These are phyloP conservation scores for Nesidiocoris tenuis DNA, from an alignment of 2,888 invertebrate genomes.

Conservation along the genomic window DNA sequence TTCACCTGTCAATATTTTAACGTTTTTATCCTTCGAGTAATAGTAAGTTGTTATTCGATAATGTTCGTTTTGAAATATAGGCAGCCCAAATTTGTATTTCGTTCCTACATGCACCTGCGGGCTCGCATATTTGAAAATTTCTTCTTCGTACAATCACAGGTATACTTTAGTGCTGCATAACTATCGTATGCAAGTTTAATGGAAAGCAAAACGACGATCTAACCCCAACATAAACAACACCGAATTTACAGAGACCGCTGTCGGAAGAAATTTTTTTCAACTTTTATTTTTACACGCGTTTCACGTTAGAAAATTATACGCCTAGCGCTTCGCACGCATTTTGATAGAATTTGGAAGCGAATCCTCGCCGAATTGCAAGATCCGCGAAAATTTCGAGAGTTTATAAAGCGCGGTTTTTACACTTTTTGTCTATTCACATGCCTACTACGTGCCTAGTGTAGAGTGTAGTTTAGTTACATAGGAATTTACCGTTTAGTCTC, in stretches of 20 bases:
- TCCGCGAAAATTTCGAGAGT: too few species aligned
- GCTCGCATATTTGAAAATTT: constrained; percentile 22
- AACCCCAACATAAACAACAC: constrained; percentile 23
- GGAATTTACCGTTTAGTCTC: constrained; percentile 20
- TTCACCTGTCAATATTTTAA: constrained; percentile 1
- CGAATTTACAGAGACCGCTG: neutral
- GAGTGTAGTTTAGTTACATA: constrained; percentile 22
- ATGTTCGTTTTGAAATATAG: constrained; percentile 20
- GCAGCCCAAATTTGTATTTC: constrained; percentile 6
- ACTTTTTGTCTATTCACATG: constrained; percentile 20
- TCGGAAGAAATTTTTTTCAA: neutral
- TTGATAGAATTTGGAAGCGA: too few species aligned
- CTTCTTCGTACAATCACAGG: constrained; percentile 45
- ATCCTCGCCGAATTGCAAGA: too few species aligned
- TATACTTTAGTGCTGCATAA: constrained; percentile 49
- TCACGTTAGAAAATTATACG: neutral
- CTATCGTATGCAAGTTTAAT: constrained; percentile 45
- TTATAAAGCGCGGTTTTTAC: constrained; percentile 32
- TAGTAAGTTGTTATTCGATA: too few species aligned
- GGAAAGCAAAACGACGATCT: constrained; percentile 36
- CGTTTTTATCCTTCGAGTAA: constrained; percentile 5
- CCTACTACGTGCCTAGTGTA: constrained; percentile 27
- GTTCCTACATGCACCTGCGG: neutral
- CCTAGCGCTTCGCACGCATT: too few species aligned
- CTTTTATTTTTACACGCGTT: neutral